Conservation (phyloP, 2,797 vertebrate genomes). For the Nannoperca australis region DNA sequence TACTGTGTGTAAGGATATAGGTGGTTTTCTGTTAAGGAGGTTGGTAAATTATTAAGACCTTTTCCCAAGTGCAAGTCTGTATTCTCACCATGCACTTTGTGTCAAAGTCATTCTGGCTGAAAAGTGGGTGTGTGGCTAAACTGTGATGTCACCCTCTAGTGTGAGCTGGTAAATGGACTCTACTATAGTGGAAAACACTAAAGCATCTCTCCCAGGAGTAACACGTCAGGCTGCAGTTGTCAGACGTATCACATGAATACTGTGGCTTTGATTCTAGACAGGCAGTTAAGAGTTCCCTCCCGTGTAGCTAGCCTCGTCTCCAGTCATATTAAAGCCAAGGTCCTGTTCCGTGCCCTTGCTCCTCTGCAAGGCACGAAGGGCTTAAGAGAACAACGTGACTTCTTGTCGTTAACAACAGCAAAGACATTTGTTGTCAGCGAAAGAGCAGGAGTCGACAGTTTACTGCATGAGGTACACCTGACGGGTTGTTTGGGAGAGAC, state of each 20-base stretch:
- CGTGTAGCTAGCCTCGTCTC: slow-evolving; percentile 30
- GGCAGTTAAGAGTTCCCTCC: neutral
- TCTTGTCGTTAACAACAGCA: neutral
- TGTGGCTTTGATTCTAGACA: slow-evolving; percentile 4
- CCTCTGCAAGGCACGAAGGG: slow-evolving; percentile 1
- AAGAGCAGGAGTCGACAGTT: neutral
- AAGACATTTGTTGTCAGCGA: slow-evolving; percentile 33
- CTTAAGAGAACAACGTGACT: slow-evolving; percentile 5
- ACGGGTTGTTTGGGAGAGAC: slow-evolving; percentile 20
- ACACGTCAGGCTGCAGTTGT: slow-evolving; percentile 8
- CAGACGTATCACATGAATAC: slow-evolving; percentile 15
- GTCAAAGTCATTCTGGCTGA: slow-evolving; percentile 22
- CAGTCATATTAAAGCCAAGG: slow-evolving; percentile 44
- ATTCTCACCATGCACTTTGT: slow-evolving; percentile 5
- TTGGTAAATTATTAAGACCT: neutral
- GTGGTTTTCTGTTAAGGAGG: neutral
- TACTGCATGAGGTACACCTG: neutral
- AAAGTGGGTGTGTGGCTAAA: slow-evolving; percentile 42
- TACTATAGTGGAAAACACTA: slow-evolving; percentile 27
- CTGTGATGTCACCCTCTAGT: slow-evolving; percentile 64
- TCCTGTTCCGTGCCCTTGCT: slow-evolving; percentile 70
- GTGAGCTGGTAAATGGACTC: slow-evolving; percentile 51
- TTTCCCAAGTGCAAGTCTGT: neutral
- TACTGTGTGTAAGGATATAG: neutral
- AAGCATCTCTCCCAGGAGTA: slow-evolving; percentile 23